Percentiles rank a stretch among this genome's conserved stretches.
Evolutionary conservation across 37 sponge, comb jelly and placozoan genomes (phyloP).

Genomic region (Spongilla lacustris): DNA sequence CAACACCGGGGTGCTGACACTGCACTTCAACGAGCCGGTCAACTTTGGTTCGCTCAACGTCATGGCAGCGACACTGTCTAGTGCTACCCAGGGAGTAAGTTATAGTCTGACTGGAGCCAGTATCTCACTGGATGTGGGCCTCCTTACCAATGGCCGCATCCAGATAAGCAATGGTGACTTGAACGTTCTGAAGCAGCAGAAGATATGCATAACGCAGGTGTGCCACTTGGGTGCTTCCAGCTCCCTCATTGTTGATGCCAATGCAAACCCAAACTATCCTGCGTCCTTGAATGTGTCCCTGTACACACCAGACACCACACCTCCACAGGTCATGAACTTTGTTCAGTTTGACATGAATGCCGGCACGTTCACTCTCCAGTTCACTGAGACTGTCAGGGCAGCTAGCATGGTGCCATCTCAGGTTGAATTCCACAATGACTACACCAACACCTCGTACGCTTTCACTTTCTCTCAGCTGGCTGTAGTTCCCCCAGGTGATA

Average conservation of each 20-base stretch:
- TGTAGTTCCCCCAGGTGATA: constrained; percentile 41
- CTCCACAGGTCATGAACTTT: constrained; percentile 49
- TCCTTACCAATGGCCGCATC: constrained; percentile 28
- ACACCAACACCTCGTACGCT: constrained; percentile 46
- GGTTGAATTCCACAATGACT: constrained; percentile 37
- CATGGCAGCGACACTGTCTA: constrained; percentile 48
- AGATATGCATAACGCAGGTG: constrained; percentile 31
- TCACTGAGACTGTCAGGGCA: constrained; percentile 79
- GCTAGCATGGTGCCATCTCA: constrained; percentile 11
- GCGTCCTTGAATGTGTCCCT: constrained; percentile 12
- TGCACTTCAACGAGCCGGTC: constrained; percentile 84
- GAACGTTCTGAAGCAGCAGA: constrained; percentile 74
- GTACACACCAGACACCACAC: constrained; percentile 56
- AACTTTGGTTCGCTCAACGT: constrained; percentile 24
- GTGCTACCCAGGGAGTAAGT: not conserved
- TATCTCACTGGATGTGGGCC: constrained; percentile 29
- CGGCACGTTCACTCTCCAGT: constrained; percentile 69
- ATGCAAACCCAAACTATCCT: constrained; percentile 18
- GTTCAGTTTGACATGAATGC: constrained; percentile 60
- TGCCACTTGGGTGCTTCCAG: constrained; percentile 39
- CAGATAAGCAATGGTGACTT: constrained; percentile 63
- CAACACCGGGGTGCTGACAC: constrained; percentile 57
- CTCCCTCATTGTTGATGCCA: constrained; percentile 32
- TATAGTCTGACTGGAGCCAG: constrained; percentile 15
- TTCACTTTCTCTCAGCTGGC: constrained; percentile 24